Percentiles rank a stretch among this genome's conserved stretches.
phyloP scores from a whole-genome alignment of 2,113 vertebrate species.

The Eublepharis macularius region DNA sequence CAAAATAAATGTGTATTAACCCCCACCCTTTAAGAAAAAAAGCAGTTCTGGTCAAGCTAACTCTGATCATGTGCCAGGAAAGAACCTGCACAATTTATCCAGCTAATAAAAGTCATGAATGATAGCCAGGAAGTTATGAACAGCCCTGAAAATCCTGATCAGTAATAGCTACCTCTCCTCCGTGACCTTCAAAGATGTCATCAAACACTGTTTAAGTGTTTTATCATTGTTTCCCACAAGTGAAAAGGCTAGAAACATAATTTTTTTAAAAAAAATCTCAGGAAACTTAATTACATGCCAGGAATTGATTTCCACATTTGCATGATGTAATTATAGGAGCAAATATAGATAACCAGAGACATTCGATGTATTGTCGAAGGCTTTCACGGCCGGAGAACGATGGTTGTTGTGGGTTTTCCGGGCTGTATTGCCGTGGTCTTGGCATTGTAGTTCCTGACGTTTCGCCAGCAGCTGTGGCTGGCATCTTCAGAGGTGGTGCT shows the following conservation, averaged over 20 bases:
- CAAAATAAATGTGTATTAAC: neutral
- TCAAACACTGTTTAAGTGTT: neutral
- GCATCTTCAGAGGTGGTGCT: no score
- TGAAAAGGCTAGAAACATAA: neutral
- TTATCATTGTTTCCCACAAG: neutral
- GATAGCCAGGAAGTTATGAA: neutral
- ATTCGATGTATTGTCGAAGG: no score
- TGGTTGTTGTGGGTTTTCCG: no score
- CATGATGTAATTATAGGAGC: neutral
- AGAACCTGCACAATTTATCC: neutral
- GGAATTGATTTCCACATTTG: neutral
- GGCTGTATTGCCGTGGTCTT: no score
- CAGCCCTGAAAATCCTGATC: neutral
- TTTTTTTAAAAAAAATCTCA: neutral
- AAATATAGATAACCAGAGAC: neutral
- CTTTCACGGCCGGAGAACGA: no score
- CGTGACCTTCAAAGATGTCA: neutral
- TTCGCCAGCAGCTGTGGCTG: no score
- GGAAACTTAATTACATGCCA: neutral
- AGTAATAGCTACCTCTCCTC: neutral
- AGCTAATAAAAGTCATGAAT: neutral
- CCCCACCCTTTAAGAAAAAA: neutral
- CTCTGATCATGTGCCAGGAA: neutral
- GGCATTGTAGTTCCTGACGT: no score
- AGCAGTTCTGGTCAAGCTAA: neutral